A percentile compares a stretch with the other conserved stretches of the same genome.
Conservation (phyloP, 2,113 vertebrate species). For the Macquaria australasica region DNA sequence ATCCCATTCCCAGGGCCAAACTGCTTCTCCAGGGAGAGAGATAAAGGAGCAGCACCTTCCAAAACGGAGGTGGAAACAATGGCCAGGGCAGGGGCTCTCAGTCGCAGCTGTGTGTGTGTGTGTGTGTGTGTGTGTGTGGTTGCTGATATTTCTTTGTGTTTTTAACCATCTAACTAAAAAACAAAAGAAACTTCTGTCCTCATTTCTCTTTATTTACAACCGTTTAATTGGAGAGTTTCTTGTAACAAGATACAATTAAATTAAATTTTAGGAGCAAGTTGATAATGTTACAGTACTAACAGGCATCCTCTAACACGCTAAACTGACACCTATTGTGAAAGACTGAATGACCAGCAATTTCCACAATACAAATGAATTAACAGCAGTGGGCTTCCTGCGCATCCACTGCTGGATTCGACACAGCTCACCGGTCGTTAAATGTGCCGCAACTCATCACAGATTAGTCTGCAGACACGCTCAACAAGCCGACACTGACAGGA, state of each 20-base stretch:
- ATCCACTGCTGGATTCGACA: background rate
- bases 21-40: constrained; percentile 70
- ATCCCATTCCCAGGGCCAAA: constrained; percentile 74
- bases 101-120: constrained; percentile 50
- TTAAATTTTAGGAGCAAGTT: too few species aligned
- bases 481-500: constrained; percentile 6
- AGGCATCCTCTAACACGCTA: background rate
- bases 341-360: background rate
- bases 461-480: constrained; percentile 13
- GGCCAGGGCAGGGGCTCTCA: constrained; percentile 56
- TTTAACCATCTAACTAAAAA: constrained; percentile 10
- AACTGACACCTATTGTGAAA: background rate
- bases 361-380: background rate
- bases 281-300: background rate
- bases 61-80: constrained; percentile 80
- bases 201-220: background rate
- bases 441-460: constrained; percentile 33
- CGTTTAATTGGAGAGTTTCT: background rate
- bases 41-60: constrained; percentile 74
- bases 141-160: constrained; percentile 25
- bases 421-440: background rate
- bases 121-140: background rate
- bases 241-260: background rate
- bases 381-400: background rate
- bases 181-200: background rate